Conservation (phyloP, 2,888 invertebrate species). For the Caenorhabditis sinica region DNA sequence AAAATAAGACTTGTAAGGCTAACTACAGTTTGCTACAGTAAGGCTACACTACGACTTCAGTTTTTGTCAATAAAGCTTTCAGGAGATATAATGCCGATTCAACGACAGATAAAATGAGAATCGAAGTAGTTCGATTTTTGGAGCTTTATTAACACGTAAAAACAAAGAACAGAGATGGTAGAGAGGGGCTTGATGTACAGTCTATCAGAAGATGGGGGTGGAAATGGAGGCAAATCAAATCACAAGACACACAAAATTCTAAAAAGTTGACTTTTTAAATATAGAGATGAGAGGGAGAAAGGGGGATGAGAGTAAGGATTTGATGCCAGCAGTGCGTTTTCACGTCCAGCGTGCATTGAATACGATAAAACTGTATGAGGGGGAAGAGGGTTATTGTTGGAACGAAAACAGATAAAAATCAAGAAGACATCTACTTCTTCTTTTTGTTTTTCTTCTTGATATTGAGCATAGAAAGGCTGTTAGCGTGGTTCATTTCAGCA, state of each 20-base stretch:
- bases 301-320: conserved; percentile 26
- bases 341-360: conserved; percentile 67
- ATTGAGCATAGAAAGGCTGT: conserved; percentile 42
- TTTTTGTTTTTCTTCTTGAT: conserved; percentile 61
- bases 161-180: conserved; percentile 50
- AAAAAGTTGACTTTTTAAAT: conserved; percentile 9
- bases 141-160: conserved; percentile 44
- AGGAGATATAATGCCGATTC: neutral
- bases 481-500: conserved; percentile 59
- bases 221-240: conserved; percentile 41
- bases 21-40: no score
- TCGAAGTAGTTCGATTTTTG: conserved; percentile 2
- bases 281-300: conserved; percentile 15
- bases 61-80: no score
- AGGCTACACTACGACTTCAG: no score
- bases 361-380: conserved; percentile 56
- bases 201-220: conserved; percentile 23
- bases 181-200: conserved; percentile 33
- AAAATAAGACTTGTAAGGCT: no score
- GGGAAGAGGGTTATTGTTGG: neutral
- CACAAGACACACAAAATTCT: conserved; percentile 40
- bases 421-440: conserved; percentile 28
- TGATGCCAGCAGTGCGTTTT: conserved; percentile 65
- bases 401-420: conserved; percentile 27
- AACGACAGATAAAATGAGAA: neutral